Conservation (phyloP, 2,113 vertebrate species). For the Forbesichthys papilliferus region DNA sequence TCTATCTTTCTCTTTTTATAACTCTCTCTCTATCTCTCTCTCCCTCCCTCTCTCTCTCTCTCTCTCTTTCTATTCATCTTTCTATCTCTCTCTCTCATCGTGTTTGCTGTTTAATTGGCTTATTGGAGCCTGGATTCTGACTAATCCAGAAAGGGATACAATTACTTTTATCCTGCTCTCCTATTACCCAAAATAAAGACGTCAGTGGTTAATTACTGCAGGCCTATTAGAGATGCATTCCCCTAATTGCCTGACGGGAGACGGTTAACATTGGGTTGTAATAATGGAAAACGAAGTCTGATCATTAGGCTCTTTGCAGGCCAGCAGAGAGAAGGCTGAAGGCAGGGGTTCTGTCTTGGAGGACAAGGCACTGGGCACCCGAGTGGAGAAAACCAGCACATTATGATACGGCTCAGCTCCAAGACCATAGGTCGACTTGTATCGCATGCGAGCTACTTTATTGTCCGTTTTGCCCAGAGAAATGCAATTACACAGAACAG, state of each 20-base stretch:
- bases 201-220: conserved; percentile 58
- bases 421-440: background rate
- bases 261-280: conserved; percentile 34
- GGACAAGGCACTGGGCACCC: background rate
- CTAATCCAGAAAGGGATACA: conserved; percentile 61
- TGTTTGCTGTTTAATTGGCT: conserved; percentile 67
- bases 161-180: conserved; percentile 55
- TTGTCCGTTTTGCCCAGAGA: background rate
- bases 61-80: too few relatives aligned
- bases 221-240: conserved; percentile 52
- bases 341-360: background rate
- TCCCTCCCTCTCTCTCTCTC: too few relatives aligned
- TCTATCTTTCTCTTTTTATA: too few relatives aligned
- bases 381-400: background rate
- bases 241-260: conserved; percentile 54
- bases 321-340: background rate
- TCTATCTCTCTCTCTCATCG: conserved; percentile 11
- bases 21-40: too few relatives aligned
- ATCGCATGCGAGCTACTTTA: background rate
- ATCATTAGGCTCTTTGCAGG: conserved; percentile 28
- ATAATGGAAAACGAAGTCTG: conserved; percentile 20
- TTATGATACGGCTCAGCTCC: background rate
- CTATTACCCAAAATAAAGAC: conserved; percentile 62
- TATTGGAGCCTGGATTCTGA: conserved; percentile 54
- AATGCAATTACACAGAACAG: background rate